These are phyloP conservation scores for Propsilocerus akamusi DNA, from an alignment of 1,140 invertebrate species.

Conservation along the genomic window DNA sequence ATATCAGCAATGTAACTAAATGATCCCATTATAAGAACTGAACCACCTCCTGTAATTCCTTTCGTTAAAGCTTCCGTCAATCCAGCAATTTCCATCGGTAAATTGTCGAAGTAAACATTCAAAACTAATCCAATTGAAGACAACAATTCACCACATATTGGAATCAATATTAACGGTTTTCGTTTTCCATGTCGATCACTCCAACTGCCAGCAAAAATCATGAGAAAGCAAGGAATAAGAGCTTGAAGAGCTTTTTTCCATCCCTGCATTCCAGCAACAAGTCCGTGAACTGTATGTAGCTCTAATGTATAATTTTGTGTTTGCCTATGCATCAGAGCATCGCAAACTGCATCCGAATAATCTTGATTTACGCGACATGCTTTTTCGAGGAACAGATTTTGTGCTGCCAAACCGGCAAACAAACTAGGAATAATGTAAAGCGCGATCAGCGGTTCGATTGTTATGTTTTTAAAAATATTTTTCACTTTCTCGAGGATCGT, in stretches of 20 bases:
- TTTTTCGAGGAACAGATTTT: constrained; percentile 39
- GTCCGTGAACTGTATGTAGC: constrained; percentile 28
- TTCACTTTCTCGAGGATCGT: too few relatives aligned
- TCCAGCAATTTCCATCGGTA: constrained; percentile 30
- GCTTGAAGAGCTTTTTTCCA: constrained; percentile 35
- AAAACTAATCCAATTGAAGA: constrained; percentile 28
- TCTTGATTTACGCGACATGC: constrained; percentile 33
- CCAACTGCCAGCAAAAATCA: constrained; percentile 39
- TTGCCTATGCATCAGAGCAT: constrained; percentile 25
- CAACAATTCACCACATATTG: constrained; percentile 30
- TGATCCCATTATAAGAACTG: constrained; percentile 30
- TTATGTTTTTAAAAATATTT: too few relatives aligned
- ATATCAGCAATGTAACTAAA: constrained; percentile 38
- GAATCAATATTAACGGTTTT: constrained; percentile 34
- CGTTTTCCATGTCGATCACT: constrained; percentile 35
- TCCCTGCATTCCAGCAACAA: constrained; percentile 30
- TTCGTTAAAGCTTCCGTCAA: constrained; percentile 31
- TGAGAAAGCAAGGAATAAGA: constrained; percentile 29
- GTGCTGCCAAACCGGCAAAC: constrained; percentile 27
- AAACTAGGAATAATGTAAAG: constrained; percentile 31
- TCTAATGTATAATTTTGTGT: constrained; percentile 23
- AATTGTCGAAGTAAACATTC: constrained; percentile 29
- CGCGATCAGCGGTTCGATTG: constrained; percentile 31
- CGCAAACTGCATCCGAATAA: constrained; percentile 29
- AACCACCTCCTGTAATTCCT: constrained; percentile 32